These are phyloP conservation scores for Orthonyx spaldingii DNA, from an alignment of 2,113 vertebrate genomes.

Conservation along the genomic window DNA sequence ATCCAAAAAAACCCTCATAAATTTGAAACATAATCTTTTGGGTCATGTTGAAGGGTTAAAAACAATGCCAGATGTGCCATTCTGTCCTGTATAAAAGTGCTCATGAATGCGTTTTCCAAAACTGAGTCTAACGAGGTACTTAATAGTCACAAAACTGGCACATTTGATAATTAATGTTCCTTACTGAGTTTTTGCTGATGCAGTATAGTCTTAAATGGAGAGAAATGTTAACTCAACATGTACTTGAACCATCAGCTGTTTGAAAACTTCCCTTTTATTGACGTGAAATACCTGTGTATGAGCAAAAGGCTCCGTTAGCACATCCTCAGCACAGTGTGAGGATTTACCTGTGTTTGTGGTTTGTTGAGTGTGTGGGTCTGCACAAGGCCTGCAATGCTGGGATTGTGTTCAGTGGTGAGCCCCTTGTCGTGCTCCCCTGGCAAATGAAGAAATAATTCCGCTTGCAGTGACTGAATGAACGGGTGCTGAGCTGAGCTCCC, in stretches of 20 bases:
- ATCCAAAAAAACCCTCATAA: neutral
- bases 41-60: constrained; percentile 3
- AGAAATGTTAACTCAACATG: constrained; percentile 56
- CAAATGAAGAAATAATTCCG: neutral
- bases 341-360: neutral
- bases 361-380: neutral
- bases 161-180: constrained; percentile 79
- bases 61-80: neutral
- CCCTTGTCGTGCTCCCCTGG: neutral
- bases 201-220: constrained; percentile 39
- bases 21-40: neutral
- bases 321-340: neutral
- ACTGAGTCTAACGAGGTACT: constrained; percentile 73
- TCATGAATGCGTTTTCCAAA: constrained; percentile 70
- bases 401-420: neutral
- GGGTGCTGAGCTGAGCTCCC: neutral
- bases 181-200: constrained; percentile 71
- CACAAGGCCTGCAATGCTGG: accelerated
- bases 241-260: constrained; percentile 49
- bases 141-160: constrained; percentile 76
- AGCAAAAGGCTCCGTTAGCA: neutral
- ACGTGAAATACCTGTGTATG: neutral
- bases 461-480: neutral
- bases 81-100: constrained; percentile 35
- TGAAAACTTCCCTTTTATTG: neutral